These are phyloP conservation scores for Diglossa cyanea DNA, from an alignment of 2,797 vertebrate genomes.

Conservation along the genomic window DNA sequence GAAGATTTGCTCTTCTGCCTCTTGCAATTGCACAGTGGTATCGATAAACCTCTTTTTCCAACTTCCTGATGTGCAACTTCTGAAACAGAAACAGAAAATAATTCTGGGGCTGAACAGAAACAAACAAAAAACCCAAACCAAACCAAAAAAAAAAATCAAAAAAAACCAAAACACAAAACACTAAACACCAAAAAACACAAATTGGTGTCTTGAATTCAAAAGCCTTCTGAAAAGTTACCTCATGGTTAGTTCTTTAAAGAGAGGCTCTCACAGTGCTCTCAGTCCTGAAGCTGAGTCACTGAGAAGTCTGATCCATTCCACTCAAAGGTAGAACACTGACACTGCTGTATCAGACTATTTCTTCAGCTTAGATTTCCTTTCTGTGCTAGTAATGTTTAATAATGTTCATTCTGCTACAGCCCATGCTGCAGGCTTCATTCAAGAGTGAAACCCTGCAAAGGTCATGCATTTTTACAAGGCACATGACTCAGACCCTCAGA, in stretches of 20 bases:
- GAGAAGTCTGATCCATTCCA: neutral
- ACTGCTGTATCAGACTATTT: neutral
- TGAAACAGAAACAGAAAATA: constrained; percentile 57
- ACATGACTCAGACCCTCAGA: neutral
- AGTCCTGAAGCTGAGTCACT: neutral
- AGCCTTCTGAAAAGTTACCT: neutral
- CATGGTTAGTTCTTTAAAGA: neutral
- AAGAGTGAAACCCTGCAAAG: neutral
- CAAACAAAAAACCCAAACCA: neutral
- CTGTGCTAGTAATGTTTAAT: neutral
- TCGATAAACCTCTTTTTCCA: constrained; percentile 85
- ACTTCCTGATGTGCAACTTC: constrained; percentile 85
- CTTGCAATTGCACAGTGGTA: constrained; percentile 78
- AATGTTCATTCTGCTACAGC: neutral
- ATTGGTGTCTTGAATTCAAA: neutral
- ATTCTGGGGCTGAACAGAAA: neutral
- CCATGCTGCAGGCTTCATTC: neutral
- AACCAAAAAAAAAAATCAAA: neutral
- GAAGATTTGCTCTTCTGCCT: constrained; percentile 79
- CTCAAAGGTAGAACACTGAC: neutral
- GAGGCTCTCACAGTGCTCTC: neutral
- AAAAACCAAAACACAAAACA: neutral
- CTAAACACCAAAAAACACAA: neutral
- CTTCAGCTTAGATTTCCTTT: neutral
- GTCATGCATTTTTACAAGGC: neutral